Evolutionary conservation across 2,888 invertebrate genomes (phyloP).

Genomic region (Eupithecia abbreviata): DNA sequence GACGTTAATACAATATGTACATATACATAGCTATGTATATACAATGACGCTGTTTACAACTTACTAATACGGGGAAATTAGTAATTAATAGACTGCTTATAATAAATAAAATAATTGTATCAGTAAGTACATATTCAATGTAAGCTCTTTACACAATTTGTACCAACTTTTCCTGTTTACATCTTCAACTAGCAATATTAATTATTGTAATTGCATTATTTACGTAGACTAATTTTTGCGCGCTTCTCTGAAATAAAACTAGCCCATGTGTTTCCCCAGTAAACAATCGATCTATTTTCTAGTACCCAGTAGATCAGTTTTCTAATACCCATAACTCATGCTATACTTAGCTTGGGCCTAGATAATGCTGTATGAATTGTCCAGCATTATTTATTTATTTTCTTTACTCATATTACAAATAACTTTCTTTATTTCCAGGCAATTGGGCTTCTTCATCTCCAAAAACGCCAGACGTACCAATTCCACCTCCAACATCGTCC

Average conservation of each 20-base stretch:
- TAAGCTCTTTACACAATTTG: neutral
- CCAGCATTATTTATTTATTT: too few relatives aligned
- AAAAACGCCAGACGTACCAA: neutral
- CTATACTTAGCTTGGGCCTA: too few relatives aligned
- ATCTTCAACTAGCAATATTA: neutral
- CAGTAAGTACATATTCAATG: neutral
- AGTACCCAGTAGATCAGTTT: too few relatives aligned
- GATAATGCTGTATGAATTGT: too few relatives aligned
- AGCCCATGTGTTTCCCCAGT: neutral
- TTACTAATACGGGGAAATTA: neutral
- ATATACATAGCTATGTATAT: too few relatives aligned
- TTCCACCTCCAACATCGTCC: neutral
- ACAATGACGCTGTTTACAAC: neutral
- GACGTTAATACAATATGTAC: neutral
- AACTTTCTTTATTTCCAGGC: neutral
- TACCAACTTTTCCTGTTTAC: conserved; percentile 6
- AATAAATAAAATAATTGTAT: neutral
- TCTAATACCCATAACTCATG: too few relatives aligned
- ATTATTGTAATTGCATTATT: neutral
- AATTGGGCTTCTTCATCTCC: neutral
- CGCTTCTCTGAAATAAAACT: neutral
- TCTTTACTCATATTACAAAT: neutral
- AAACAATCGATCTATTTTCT: neutral
- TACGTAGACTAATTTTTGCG: neutral
- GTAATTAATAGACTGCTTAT: neutral